phyloP scores from a whole-genome alignment of 2,888 invertebrate species.

The Molorchus minor region DNA sequence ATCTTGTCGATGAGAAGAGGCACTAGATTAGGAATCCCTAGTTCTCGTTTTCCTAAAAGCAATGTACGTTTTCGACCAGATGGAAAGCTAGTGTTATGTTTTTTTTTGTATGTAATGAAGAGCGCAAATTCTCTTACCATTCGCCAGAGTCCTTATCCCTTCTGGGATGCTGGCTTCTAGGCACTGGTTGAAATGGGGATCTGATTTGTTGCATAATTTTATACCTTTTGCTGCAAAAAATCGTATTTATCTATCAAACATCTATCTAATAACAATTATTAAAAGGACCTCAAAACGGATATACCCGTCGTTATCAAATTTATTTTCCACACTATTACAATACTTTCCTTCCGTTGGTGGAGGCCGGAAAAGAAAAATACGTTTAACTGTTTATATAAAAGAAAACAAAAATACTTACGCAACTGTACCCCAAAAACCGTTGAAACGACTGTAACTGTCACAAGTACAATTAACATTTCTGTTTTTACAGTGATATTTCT shows the following conservation, averaged over 20 bases:
- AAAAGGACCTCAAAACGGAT: too few species aligned
- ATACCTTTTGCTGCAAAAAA: conserved; percentile 13
- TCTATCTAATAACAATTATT: too few species aligned
- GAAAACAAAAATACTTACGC: conserved; percentile 8
- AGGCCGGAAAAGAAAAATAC: too few species aligned
- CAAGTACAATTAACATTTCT: too few species aligned
- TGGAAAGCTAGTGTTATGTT: background rate
- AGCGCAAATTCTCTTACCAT: conserved; percentile 63
- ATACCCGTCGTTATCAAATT: too few species aligned
- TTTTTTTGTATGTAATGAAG: background rate
- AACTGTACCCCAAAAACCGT: background rate
- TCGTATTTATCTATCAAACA: too few species aligned
- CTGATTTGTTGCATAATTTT: conserved; percentile 44
- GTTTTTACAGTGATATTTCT: too few species aligned
- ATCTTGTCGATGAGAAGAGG: conserved; percentile 69
- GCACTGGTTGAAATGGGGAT: conserved; percentile 69
- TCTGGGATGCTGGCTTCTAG: conserved; percentile 67
- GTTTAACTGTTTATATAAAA: too few species aligned
- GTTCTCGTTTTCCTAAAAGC: conserved; percentile 47
- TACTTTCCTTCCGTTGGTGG: too few species aligned
- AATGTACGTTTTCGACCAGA: too few species aligned
- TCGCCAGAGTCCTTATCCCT: conserved; percentile 67
- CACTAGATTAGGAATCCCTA: conserved; percentile 70
- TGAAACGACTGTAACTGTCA: too few species aligned
- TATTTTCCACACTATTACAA: too few species aligned